These are phyloP conservation scores for Choreutis nemorana DNA, from an alignment of 2,888 invertebrate genomes.

Conservation along the genomic window DNA sequence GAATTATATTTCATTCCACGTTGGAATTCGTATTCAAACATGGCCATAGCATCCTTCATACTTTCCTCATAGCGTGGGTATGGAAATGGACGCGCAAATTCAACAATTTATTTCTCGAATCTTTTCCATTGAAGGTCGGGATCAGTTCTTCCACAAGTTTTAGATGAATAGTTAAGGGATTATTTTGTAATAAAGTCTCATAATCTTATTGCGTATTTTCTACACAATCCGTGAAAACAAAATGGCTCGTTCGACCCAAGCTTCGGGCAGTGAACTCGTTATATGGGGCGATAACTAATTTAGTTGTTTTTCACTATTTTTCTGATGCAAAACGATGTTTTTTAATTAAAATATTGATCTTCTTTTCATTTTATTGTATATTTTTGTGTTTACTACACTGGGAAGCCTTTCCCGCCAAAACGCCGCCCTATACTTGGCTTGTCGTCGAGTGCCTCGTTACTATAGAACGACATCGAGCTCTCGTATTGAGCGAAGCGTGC, in stretches of 20 bases:
- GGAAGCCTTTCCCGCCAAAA: slow-evolving; percentile 64
- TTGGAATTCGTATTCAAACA: slow-evolving; percentile 65
- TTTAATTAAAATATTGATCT: slow-evolving; percentile 11
- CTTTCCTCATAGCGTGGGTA: slow-evolving; percentile 63
- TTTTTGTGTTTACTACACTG: slow-evolving; percentile 13
- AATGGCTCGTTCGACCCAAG: slow-evolving; percentile 65
- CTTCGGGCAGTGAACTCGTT: slow-evolving; percentile 63
- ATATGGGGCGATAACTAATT: slow-evolving; percentile 52
- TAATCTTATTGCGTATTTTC: slow-evolving; percentile 61
- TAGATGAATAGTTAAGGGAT: slow-evolving; percentile 45
- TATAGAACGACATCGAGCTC: slow-evolving; percentile 27
- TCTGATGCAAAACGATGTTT: slow-evolving; percentile 5
- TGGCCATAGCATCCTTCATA: slow-evolving; percentile 61
- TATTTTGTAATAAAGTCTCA: slow-evolving; percentile 53
- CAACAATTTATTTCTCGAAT: slow-evolving; percentile 62
- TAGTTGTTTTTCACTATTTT: slow-evolving; percentile 10
- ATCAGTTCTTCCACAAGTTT: slow-evolving; percentile 60
- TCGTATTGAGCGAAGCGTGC: slow-evolving; percentile 21
- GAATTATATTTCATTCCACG: slow-evolving; percentile 53
- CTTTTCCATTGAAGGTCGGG: slow-evolving; percentile 50
- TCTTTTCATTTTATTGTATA: slow-evolving; percentile 20
- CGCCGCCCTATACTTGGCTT: slow-evolving; percentile 39
- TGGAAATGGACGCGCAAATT: slow-evolving; percentile 54
- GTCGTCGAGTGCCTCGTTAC: slow-evolving; percentile 11
- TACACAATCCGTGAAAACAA: slow-evolving; percentile 64